Evolutionary conservation across 2,113 vertebrate species (phyloP).

Genomic region (Hemicordylus capensis): DNA sequence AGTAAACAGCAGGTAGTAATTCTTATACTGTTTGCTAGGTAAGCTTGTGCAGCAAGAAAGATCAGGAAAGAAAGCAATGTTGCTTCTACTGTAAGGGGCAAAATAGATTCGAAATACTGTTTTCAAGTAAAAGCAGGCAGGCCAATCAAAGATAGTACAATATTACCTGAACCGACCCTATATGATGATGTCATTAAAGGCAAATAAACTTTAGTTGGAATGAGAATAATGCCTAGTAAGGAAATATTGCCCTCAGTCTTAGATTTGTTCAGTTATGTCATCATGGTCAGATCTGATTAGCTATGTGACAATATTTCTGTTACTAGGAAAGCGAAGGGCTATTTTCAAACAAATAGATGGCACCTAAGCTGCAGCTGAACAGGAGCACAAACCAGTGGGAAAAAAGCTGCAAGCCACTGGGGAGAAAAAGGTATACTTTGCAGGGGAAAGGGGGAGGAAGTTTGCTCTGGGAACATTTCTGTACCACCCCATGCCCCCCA

Average conservation of each 20-base stretch:
- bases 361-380: background rate
- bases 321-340: background rate
- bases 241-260: background rate
- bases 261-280: background rate
- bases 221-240: background rate
- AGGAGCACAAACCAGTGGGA: too few relatives aligned
- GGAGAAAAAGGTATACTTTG: background rate
- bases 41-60: slow-evolving; percentile 62
- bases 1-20: slow-evolving; percentile 69
- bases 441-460: background rate
- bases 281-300: background rate
- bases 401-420: background rate
- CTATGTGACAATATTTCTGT: background rate
- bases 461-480: background rate
- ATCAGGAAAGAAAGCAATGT: slow-evolving; percentile 60
- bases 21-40: slow-evolving; percentile 69
- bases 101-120: too few relatives aligned
- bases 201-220: background rate
- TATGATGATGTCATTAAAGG: background rate
- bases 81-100: background rate
- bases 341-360: too few relatives aligned
- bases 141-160: too few relatives aligned
- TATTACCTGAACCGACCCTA: too few relatives aligned
- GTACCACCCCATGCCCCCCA: background rate
- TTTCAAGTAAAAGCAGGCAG: too few relatives aligned